phyloP scores from a whole-genome alignment of 2,888 invertebrate species.

The Dynastes maya region DNA sequence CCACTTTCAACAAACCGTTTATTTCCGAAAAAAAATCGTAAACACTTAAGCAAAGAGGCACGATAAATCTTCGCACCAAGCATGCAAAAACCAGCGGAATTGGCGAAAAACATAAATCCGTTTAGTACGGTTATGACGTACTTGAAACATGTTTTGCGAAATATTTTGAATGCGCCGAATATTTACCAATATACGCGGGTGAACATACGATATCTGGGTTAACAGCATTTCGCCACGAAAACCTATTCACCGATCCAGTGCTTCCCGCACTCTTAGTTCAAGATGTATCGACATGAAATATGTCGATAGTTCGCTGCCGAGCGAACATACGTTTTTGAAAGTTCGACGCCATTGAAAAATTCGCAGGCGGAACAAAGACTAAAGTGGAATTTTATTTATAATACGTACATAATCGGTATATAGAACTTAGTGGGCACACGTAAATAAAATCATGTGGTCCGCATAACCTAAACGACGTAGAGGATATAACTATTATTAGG shows the following conservation, averaged over 20 bases:
- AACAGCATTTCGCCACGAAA: neutral
- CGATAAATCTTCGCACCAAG: neutral
- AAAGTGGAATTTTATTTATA: constrained; percentile 33
- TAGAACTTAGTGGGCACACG: neutral
- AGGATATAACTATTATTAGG: neutral
- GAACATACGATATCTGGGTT: constrained; percentile 26
- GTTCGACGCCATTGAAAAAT: constrained; percentile 17
- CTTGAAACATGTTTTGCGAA: constrained; percentile 1
- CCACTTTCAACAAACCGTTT: too few species aligned
- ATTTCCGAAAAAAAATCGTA: neutral
- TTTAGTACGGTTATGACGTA: neutral
- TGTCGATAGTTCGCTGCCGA: neutral
- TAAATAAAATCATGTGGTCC: constrained; percentile 27
- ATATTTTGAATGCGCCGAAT: constrained; percentile 16
- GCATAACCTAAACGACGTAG: neutral
- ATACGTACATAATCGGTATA: too few species aligned
- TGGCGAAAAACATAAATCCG: neutral
- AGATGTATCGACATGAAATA: constrained; percentile 1
- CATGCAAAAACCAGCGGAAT: neutral
- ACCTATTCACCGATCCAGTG: neutral
- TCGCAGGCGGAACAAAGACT: constrained; percentile 35
- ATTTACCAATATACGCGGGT: constrained; percentile 11
- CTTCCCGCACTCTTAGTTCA: neutral
- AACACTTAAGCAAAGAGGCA: neutral
- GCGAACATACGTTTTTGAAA: constrained; percentile 12